phyloP scores from a whole-genome alignment of 2,797 vertebrate genomes.

The Lycodopsis pacificus region DNA sequence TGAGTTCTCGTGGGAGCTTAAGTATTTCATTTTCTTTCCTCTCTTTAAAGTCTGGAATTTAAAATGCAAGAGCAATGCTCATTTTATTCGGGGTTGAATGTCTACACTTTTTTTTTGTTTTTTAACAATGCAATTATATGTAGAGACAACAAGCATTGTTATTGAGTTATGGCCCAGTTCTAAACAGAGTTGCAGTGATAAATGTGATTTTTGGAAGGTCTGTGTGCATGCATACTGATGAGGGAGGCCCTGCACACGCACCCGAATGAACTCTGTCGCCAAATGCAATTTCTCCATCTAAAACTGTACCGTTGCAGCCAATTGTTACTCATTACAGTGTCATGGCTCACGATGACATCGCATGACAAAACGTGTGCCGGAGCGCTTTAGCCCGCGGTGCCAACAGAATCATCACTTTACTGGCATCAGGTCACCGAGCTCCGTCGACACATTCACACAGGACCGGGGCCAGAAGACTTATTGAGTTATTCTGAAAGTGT shows the following conservation, averaged over 20 bases:
- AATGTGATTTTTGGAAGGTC: conserved; percentile 10
- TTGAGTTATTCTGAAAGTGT: conserved; percentile 38
- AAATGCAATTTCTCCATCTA: conserved; percentile 32
- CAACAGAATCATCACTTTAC: conserved; percentile 47
- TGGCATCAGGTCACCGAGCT: conserved; percentile 41
- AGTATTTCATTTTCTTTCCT: neutral
- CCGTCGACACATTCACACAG: conserved; percentile 34
- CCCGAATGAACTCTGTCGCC: conserved; percentile 41
- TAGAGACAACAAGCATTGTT: neutral
- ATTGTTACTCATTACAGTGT: conserved; percentile 54
- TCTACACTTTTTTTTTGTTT: too few relatives aligned
- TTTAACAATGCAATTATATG: neutral
- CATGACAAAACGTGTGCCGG: conserved; percentile 52
- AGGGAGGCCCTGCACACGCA: neutral
- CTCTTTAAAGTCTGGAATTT: neutral
- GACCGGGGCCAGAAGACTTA: conserved; percentile 27
- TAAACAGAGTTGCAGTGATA: conserved; percentile 17
- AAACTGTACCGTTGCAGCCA: conserved; percentile 38
- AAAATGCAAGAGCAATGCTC: neutral
- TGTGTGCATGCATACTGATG: conserved; percentile 4
- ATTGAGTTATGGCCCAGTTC: neutral
- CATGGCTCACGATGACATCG: conserved; percentile 49
- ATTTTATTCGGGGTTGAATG: neutral
- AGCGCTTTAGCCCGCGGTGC: conserved; percentile 35
- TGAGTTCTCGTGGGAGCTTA: neutral